Base-by-base conservation (phyloP, 2,888 invertebrate genomes). In the Lobophora halterata region DNA sequence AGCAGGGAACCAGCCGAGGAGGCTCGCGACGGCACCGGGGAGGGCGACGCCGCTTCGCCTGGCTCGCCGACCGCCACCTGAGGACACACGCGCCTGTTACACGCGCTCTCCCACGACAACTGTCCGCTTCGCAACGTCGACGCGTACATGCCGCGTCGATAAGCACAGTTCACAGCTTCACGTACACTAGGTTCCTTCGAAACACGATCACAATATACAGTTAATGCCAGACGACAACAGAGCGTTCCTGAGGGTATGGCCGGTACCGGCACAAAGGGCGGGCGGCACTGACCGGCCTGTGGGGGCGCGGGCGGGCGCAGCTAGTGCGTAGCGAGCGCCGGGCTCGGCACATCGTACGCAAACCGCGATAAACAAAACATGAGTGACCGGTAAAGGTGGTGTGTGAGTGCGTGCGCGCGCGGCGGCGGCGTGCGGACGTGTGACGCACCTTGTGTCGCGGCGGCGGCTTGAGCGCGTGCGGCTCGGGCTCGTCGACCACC, bases 1-100 rank as follows among this genome's bases (percentile, higher is more conserved):
- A 91, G 82, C 61, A 91, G 88, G 52, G 87, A 87, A 65, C 86
- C 86, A 39, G 85, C 83, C 14, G 86, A 86, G 32, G 87, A 86
- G 73, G 91, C 91, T 52, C 90, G 87, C 60, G 91, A 91, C 35
- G 91, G 91, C 61, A 89, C 90, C 65, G 91, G 91, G 39, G 91
- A 91, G 46, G 86, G 86, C 69, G 86, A 85, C 44, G 68, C 90
- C 89, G 89, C 91, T 89, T 83, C 91, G 75, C 76, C 90, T 79
- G 79, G 78, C 72, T 85, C 86, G 60, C 80, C 85, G 66, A 80
- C 79, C 78, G 78, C 79, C 83, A 78, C 91, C 89, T 78, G 91
- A 79, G 86, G 86, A 86, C 86, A 86, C 86, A 86, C 87, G 91
- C 79, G 90, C 87, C 90, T 89, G 90, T 82, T 91, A 91, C 73